phyloP scores from a whole-genome alignment of 1,140 invertebrate species.

The Tetramorium parvispinum region DNA sequence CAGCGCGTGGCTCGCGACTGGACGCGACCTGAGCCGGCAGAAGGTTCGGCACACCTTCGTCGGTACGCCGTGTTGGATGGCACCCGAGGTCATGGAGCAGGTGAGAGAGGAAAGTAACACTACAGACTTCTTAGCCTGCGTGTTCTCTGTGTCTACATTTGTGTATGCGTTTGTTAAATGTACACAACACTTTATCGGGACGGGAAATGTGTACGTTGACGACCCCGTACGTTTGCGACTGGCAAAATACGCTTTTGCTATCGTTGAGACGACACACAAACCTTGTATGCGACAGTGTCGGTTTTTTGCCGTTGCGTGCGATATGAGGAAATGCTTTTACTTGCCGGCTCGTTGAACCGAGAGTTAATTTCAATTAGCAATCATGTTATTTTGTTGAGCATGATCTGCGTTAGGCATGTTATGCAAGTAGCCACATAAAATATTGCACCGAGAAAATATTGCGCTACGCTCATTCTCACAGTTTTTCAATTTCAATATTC shows the following conservation, averaged over 20 bases:
- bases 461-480: neutral
- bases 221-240: neutral
- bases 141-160: slow-evolving; percentile 78
- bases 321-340: slow-evolving; percentile 15
- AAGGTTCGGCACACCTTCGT: slow-evolving; percentile 99
- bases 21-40: slow-evolving; percentile 96
- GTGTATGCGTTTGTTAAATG: slow-evolving; percentile 57
- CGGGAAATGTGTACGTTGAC: slow-evolving; percentile 20
- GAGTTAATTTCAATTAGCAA: slow-evolving; percentile 35
- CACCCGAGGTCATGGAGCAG: slow-evolving; percentile 99
- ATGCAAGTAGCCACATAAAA: slow-evolving; percentile 40
- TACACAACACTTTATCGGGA: slow-evolving; percentile 43
- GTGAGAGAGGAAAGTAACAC: slow-evolving; percentile 88
- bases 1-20: slow-evolving; percentile 96
- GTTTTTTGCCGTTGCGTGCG: slow-evolving; percentile 5
- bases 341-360: neutral
- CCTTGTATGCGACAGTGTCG: neutral
- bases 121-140: slow-evolving; percentile 85
- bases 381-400: slow-evolving; percentile 37
- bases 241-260: slow-evolving; percentile 39
- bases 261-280: slow-evolving; percentile 19
- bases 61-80: slow-evolving; percentile 99
- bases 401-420: slow-evolving; percentile 48
- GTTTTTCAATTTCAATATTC: neutral
- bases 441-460: slow-evolving; percentile 7